Percentiles rank a stretch among this genome's conserved stretches.
Evolutionary conservation across 2,888 invertebrate species (phyloP).

Genomic region (Deroplatys truncata): DNA sequence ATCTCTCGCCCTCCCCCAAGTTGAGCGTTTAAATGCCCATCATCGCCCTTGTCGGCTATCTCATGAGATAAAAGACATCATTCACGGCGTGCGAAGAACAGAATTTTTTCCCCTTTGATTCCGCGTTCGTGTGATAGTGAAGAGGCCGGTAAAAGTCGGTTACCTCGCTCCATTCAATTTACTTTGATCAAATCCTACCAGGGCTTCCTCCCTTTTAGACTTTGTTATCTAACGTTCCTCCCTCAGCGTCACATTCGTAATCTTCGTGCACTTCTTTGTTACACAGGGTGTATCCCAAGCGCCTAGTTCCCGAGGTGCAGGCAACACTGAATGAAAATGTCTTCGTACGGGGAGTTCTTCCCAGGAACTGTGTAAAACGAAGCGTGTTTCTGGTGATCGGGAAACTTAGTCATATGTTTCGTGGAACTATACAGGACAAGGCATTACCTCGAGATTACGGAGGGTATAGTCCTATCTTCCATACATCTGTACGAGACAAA

Average conservation of each 20-base stretch:
- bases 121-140: no score
- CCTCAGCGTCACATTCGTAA: not conserved
- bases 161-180: conserved; percentile 27
- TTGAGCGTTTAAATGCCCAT: not conserved
- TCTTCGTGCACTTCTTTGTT: not conserved
- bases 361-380: no score
- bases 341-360: no score
- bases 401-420: no score
- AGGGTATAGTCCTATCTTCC: no score
- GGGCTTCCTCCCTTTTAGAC: conserved; percentile 1
- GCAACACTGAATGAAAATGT: no score
- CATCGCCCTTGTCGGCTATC: not conserved
- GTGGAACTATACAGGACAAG: no score
- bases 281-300: not conserved
- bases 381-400: no score
- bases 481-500: no score
- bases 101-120: conserved; percentile 17
- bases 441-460: no score
- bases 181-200: conserved; percentile 28
- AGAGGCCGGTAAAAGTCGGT: conserved; percentile 25
- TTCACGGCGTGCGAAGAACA: not conserved
- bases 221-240: not conserved
- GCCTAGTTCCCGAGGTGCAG: no score
- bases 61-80: not conserved
- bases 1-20: no score